Evolutionary conservation across 2,797 vertebrate species (phyloP), one percentile per base, ranked within the genome.

Genomic region (Erethizon dorsatum): DNA sequence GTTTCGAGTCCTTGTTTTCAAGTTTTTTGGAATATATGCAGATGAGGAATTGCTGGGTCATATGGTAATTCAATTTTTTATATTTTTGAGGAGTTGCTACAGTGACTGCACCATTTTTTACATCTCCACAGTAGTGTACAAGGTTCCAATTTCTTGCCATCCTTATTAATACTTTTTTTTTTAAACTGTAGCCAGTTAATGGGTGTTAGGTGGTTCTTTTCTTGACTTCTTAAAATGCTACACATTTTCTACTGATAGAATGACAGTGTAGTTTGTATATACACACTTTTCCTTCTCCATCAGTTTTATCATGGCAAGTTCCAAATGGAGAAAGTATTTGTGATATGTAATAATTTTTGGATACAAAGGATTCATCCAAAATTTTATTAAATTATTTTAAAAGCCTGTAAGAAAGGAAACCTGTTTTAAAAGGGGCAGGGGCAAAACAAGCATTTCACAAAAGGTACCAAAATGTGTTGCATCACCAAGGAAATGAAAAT

Each of bases 381-480:
- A 79, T 56, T 89, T 28, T 56, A 69, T 56, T 57, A 75, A 45
- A 50, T 57, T 18, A 1, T 22, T 88, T 80, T 75, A 3, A 82
- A 79, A 79, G 61, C 6, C 41, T n/a, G 22, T 41, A 13, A 33
- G 24, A 45, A 92, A 54, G 73, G 59, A 37, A 88, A 77, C 6
- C 24, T 17, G 47, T 52, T 69, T 33, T 12, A 37, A 79, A 79
- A 52, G 59, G 20, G 8, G 22, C 59, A 89, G 83, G 52, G 63
- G 47, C n/a, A 95, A 80, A 92, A n/a, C 7, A 89, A 54, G 12
- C 28, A 52, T 91, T 88, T 97, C 52, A 84, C 10, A 90, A 65
- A 95, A 20, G 20, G 71, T 0, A 56, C 22, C 69, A 45, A 82
- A 37, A 69, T 61, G 33, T 82, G n/a, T 91, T 59, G 52, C 50